Evolutionary conservation across 1,140 invertebrate species (phyloP).

Genomic region (Heliconius himera): DNA sequence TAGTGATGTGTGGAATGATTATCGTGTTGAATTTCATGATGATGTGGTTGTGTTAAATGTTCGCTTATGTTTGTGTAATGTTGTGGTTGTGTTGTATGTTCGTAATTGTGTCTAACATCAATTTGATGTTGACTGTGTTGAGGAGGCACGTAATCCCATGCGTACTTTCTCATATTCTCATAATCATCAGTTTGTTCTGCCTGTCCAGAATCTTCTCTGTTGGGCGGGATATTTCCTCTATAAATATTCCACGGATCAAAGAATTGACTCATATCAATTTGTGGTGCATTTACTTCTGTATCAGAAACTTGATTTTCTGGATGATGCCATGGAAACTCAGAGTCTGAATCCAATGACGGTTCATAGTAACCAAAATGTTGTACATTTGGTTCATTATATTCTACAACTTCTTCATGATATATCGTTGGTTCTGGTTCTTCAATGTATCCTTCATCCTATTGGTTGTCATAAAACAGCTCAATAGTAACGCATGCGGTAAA

Average conservation of each 20-base stretch:
- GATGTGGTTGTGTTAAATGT: not conserved
- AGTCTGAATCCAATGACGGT: conserved; percentile 62
- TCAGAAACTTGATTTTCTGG: conserved; percentile 56
- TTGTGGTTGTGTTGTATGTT: conserved; percentile 12
- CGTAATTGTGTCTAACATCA: conserved; percentile 21
- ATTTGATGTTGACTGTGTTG: conserved; percentile 26
- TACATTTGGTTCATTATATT: conserved; percentile 44
- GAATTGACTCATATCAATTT: conserved; percentile 78
- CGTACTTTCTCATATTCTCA: conserved; percentile 61
- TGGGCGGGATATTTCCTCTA: conserved; percentile 62
- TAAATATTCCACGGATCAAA: conserved; percentile 84
- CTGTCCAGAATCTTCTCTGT: conserved; percentile 31
- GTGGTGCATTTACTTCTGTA: conserved; percentile 37
- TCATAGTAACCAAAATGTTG: conserved; percentile 51
- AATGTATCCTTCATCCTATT: conserved; percentile 61
- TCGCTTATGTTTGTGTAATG: conserved; percentile 16
- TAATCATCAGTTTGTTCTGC: conserved; percentile 47
- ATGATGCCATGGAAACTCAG: conserved; percentile 79
- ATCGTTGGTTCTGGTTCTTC: conserved; percentile 53
- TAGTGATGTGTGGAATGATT: not conserved
- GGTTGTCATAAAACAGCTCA: conserved; percentile 69
- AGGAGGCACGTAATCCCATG: conserved; percentile 56
- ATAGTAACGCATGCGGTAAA: conserved; percentile 65
- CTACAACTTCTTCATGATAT: conserved; percentile 49
- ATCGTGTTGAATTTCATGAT: not conserved